A percentile compares a stretch with the other conserved stretches of the same genome.
phyloP scores from a whole-genome alignment of 2,888 invertebrate species.

The Phengaris arion region DNA sequence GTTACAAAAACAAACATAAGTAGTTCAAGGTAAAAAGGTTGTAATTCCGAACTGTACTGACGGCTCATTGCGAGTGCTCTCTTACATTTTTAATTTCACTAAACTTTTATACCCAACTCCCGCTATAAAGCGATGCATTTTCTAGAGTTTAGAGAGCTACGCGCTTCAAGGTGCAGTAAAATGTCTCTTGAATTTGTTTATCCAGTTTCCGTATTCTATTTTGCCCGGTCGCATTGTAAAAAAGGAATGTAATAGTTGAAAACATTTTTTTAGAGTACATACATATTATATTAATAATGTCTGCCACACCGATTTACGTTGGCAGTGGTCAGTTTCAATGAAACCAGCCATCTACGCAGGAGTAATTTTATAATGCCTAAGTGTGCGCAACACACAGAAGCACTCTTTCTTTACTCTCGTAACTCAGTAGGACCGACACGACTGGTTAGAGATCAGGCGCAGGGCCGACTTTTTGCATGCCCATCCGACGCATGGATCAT shows the following conservation, averaged over 20 bases:
- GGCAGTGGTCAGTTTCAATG: no score
- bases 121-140: neutral
- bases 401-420: no score
- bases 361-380: no score
- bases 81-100: neutral
- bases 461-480: no score
- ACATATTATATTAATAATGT: neutral
- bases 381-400: no score
- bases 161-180: neutral
- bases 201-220: neutral
- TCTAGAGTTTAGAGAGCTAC: neutral
- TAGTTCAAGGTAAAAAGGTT: conserved; percentile 4
- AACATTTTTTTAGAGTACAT: neutral
- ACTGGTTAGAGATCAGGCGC: no score
- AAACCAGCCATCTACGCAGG: no score
- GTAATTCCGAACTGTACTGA: neutral
- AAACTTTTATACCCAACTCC: neutral
- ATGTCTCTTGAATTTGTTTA: neutral
- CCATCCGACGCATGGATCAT: no score
- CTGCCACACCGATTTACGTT: no score
- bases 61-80: neutral
- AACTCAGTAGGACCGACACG: no score
- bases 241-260: neutral
- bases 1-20: neutral
- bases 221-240: neutral